phyloP scores from a whole-genome alignment of 2,113 vertebrate species.

The Notothenia rossii region DNA sequence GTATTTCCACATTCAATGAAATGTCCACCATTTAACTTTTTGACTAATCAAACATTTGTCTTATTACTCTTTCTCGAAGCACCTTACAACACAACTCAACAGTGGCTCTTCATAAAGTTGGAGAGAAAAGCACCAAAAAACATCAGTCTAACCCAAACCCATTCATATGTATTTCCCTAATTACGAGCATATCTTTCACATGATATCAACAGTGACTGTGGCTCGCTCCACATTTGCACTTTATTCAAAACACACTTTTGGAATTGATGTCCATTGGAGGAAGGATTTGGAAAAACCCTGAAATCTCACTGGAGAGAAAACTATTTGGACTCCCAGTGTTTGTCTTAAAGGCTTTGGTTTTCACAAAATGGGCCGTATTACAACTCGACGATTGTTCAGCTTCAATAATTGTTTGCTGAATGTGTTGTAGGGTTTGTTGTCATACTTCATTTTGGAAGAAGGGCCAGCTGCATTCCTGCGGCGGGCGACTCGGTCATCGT shows the following conservation, averaged over 20 bases:
- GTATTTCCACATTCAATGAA: neutral
- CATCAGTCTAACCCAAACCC: neutral
- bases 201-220: slow-evolving; percentile 17
- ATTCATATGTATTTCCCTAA: slow-evolving; percentile 38
- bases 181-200: slow-evolving; percentile 33
- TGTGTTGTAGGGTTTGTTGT: slow-evolving; percentile 64
- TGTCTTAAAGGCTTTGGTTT: neutral
- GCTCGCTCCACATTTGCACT: slow-evolving; percentile 34
- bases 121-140: too few relatives aligned
- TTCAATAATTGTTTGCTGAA: slow-evolving; percentile 56
- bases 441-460: slow-evolving; percentile 53
- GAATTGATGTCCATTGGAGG: slow-evolving; percentile 30
- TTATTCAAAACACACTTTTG: slow-evolving; percentile 64
- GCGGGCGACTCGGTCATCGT: slow-evolving; percentile 42
- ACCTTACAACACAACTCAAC: neutral
- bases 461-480: slow-evolving; percentile 54
- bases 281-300: slow-evolving; percentile 29
- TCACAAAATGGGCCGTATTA: slow-evolving; percentile 10
- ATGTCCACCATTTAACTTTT: neutral
- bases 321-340: neutral
- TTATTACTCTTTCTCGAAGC: neutral
- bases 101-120: neutral
- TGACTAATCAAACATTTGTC: neutral
- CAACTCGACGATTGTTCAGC: neutral
- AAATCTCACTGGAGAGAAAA: slow-evolving; percentile 23